phyloP scores from a whole-genome alignment of 2,888 invertebrate species.

The Cantharis flavilabris region DNA sequence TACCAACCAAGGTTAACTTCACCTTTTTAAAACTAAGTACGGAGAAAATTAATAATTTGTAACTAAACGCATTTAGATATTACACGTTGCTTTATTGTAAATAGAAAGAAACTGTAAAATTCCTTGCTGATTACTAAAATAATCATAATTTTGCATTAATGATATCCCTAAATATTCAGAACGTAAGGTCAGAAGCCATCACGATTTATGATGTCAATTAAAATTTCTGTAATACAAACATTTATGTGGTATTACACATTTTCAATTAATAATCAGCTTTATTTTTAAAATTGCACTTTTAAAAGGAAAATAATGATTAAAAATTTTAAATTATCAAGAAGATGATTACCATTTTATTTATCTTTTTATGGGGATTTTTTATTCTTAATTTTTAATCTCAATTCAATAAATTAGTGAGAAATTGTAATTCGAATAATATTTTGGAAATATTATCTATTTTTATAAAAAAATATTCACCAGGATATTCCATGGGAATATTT shows the following conservation, averaged over 20 bases:
- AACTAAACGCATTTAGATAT: not conserved
- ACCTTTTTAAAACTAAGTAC: not conserved
- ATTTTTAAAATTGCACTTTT: not conserved
- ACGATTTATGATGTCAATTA: slow-evolving; percentile 5
- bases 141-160: not conserved
- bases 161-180: not conserved
- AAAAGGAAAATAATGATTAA: not conserved
- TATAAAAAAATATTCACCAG: no score
- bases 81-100: not conserved
- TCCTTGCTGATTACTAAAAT: not conserved
- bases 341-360: no score
- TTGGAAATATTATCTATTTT: no score
- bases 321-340: not conserved
- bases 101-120: not conserved
- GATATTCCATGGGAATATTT: no score
- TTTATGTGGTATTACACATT: not conserved
- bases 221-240: not conserved
- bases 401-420: no score
- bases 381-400: no score
- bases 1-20: not conserved
- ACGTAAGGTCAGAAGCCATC: slow-evolving; percentile 7
- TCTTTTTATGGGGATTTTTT: no score
- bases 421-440: no score
- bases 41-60: not conserved
- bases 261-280: not conserved